phyloP scores from a whole-genome alignment of 2,113 vertebrate species.

The Setophaga coronata region DNA sequence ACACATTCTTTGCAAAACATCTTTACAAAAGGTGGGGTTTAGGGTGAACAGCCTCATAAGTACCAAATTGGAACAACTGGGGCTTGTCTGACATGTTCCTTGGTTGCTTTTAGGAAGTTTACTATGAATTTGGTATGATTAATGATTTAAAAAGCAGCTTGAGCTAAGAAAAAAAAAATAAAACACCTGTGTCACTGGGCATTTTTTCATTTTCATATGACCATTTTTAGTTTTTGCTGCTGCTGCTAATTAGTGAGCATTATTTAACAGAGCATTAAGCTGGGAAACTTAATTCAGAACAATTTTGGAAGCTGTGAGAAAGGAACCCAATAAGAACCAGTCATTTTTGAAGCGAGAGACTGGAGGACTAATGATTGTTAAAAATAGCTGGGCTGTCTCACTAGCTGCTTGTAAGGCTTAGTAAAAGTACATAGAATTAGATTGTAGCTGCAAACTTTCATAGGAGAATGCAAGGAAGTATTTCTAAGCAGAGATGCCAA shows the following conservation, averaged over 20 bases:
- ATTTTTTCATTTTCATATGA: background rate
- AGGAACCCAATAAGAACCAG: background rate
- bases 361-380: background rate
- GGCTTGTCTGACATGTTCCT: background rate
- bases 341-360: background rate
- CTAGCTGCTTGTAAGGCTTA: background rate
- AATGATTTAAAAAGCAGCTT: background rate
- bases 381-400: background rate
- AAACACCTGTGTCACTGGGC: background rate
- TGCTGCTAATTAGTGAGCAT: background rate
- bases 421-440: background rate
- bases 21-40: background rate
- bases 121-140: background rate
- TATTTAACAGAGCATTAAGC: background rate
- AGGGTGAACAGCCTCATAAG: background rate
- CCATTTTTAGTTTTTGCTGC: background rate
- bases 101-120: background rate
- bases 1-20: background rate
- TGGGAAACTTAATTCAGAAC: background rate
- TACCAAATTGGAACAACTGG: background rate
- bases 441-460: background rate
- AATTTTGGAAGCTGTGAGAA: background rate
- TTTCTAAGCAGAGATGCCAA: conserved; percentile 2
- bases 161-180: background rate
- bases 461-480: conserved; percentile 8